Conservation (phyloP, 2,888 invertebrate species). For the Ophonus ardosiacus region DNA sequence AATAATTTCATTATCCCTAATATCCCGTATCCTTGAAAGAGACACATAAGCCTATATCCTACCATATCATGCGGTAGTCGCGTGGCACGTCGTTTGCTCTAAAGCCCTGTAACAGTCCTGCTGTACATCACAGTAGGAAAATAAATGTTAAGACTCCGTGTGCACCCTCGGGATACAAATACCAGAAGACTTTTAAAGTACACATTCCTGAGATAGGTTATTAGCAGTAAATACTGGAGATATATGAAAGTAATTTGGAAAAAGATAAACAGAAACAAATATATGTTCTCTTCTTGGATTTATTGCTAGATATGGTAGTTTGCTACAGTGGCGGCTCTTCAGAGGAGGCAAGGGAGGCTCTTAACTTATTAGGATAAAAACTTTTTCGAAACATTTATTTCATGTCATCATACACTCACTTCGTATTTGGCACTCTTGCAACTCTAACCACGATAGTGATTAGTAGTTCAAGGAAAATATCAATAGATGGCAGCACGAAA, state of each 20-base stretch:
- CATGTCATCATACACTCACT: no score
- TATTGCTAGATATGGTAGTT: no score
- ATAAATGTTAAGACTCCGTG: not conserved
- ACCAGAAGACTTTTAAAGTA: not conserved
- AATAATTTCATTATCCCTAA: not conserved
- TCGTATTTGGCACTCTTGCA: no score
- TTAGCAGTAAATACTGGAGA: not conserved
- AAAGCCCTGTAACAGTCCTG: not conserved
- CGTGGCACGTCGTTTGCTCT: not conserved
- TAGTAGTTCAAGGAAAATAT: no score
- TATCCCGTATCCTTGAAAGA: not conserved
- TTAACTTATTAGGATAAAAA: no score
- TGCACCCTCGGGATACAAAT: not conserved
- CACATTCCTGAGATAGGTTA: not conserved
- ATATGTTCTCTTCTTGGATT: not conserved
- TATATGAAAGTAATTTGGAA: not conserved
- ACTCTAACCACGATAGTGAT: no score
- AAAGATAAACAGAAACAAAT: not conserved
- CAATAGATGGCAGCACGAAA: no score
- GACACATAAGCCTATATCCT: not conserved
- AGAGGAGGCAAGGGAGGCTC: no score
- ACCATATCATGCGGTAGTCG: not conserved
- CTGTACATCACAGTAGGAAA: not conserved
- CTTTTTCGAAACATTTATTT: no score
- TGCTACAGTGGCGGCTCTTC: no score